A percentile compares a stretch with the other conserved stretches of the same genome.
Evolutionary conservation across 2,888 invertebrate genomes (phyloP).

Genomic region (Sepiola atlantica): DNA sequence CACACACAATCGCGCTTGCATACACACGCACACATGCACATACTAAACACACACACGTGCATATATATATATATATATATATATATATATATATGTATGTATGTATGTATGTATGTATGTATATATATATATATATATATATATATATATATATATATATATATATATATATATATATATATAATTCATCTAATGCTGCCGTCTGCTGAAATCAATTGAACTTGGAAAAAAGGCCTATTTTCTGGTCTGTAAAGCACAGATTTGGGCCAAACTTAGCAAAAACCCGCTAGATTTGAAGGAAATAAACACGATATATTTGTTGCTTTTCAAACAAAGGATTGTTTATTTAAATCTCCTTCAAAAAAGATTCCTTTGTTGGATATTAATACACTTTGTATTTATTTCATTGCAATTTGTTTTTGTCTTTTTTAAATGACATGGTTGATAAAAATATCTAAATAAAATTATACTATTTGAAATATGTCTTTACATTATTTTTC

Average conservation of each 20-base stretch:
- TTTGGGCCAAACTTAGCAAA: neutral
- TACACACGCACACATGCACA: neutral
- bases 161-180: too few species aligned
- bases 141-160: too few species aligned
- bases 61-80: neutral
- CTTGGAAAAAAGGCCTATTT: neutral
- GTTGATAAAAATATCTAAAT: constrained; percentile 6
- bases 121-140: neutral
- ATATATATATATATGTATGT: neutral
- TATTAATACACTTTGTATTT: constrained; percentile 8
- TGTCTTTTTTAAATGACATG: constrained; percentile 23
- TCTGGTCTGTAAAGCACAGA: neutral
- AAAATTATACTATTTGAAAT: neutral
- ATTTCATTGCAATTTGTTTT: neutral
- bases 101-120: neutral
- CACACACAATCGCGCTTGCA: neutral
- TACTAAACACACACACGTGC: neutral
- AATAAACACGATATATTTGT: neutral
- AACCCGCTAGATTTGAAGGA: neutral
- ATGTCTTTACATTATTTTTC: neutral
- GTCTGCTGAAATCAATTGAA: neutral
- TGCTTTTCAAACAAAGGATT: neutral
- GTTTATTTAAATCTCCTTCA: neutral
- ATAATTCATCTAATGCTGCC: neutral
- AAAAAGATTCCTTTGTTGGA: neutral